A percentile compares a stretch with the other conserved stretches of the same genome.
Evolutionary conservation across 1,140 invertebrate species (phyloP).

Genomic region (Drosophila carrolli): DNA sequence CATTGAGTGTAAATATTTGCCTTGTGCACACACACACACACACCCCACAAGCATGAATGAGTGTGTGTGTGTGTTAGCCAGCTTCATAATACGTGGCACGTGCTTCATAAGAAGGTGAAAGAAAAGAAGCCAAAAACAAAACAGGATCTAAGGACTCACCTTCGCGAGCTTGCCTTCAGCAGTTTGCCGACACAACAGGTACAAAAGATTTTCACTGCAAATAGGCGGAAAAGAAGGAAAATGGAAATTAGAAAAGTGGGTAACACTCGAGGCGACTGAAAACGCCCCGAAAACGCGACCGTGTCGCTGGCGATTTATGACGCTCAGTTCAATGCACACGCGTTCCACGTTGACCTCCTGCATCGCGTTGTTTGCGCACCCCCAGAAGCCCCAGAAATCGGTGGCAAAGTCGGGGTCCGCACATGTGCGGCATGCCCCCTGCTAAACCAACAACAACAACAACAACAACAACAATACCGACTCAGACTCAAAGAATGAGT

Average conservation of each 20-base stretch:
- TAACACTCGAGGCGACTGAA: slow-evolving; percentile 11
- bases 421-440: slow-evolving; percentile 46
- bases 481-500: slow-evolving; percentile 14
- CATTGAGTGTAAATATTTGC: slow-evolving; percentile 82
- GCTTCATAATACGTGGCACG: slow-evolving; percentile 62
- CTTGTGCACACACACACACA: slow-evolving; percentile 35
- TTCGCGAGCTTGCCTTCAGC: slow-evolving; percentile 48
- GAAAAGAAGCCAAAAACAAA: slow-evolving; percentile 41
- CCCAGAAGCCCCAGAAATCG: slow-evolving; percentile 29
- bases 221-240: slow-evolving; percentile 20
- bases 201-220: slow-evolving; percentile 71
- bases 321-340: slow-evolving; percentile 65
- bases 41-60: neutral
- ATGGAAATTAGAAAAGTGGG: slow-evolving; percentile 22
- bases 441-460: too few relatives aligned
- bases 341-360: slow-evolving; percentile 50
- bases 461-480: neutral
- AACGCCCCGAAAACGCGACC: slow-evolving; percentile 21
- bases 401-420: slow-evolving; percentile 33
- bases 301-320: slow-evolving; percentile 59
- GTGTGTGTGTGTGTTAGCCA: slow-evolving; percentile 29
- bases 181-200: slow-evolving; percentile 66
- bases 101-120: slow-evolving; percentile 47
- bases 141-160: slow-evolving; percentile 34
- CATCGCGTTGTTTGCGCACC: slow-evolving; percentile 10